phyloP scores from a whole-genome alignment of 2,113 vertebrate species.

The Boulengeromyrus knoepffleri region DNA sequence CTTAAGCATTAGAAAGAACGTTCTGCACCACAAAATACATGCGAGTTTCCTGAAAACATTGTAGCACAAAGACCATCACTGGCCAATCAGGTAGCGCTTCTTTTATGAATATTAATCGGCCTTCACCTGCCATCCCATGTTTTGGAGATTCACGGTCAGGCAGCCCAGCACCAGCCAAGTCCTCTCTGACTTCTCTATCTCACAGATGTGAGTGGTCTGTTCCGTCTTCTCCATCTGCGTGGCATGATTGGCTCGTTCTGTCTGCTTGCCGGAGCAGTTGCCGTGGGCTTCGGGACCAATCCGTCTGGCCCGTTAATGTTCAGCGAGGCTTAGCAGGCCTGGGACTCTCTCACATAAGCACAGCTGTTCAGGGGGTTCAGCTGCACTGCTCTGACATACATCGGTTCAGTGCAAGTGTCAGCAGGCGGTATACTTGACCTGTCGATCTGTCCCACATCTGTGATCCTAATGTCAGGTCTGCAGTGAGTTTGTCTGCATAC shows the following conservation, averaged over 20 bases:
- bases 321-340: background rate
- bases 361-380: background rate
- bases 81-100: too few species aligned
- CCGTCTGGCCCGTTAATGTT: background rate
- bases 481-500: background rate
- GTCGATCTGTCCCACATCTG: slow-evolving; percentile 7
- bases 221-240: background rate
- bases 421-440: background rate
- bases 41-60: too few species aligned
- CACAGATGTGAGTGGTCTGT: background rate
- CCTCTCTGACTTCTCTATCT: background rate
- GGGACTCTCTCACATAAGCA: background rate
- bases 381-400: background rate
- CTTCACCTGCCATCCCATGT: background rate
- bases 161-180: background rate
- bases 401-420: background rate
- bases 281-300: background rate
- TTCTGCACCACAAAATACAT: too few species aligned
- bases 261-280: background rate
- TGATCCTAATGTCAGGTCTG: background rate
- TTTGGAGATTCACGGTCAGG: background rate
- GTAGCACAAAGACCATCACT: background rate
- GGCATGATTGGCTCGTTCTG: background rate
- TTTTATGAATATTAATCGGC: background rate
- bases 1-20: too few species aligned